A percentile compares a stretch with the other conserved stretches of the same genome.
phyloP scores from a whole-genome alignment of 2,113 vertebrate species.

The Serilophus lunatus region DNA sequence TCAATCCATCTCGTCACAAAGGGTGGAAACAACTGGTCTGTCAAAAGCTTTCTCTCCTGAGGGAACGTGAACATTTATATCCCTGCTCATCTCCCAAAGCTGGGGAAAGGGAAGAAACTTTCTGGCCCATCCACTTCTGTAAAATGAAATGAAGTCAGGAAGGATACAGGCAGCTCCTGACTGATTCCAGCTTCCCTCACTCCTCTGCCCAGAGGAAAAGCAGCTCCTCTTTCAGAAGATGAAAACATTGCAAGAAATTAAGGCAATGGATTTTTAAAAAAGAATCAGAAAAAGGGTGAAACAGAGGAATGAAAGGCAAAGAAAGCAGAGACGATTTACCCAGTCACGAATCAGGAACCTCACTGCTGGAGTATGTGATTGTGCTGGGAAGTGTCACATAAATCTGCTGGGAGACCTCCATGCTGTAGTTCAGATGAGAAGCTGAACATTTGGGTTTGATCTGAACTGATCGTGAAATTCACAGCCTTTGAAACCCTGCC shows the following conservation, averaged over 20 bases:
- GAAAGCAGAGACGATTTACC: background rate
- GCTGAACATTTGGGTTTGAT: background rate
- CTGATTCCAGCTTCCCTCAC: background rate
- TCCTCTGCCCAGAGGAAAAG: background rate
- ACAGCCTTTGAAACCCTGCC: background rate
- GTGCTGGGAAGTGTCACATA: background rate
- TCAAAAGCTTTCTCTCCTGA: background rate
- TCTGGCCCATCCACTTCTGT: background rate
- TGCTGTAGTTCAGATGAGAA: constrained; percentile 14
- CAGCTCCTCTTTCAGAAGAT: background rate
- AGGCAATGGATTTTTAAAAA: background rate
- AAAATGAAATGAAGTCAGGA: background rate
- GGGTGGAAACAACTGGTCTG: background rate
- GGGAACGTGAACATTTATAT: background rate
- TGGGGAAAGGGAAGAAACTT: background rate
- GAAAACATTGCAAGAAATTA: background rate
- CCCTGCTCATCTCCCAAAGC: background rate
- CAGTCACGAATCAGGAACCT: background rate
- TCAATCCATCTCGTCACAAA: background rate
- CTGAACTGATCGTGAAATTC: background rate
- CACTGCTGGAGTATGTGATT: background rate
- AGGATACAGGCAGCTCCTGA: background rate
- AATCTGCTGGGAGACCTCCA: background rate
- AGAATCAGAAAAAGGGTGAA: background rate
- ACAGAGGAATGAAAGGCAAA: background rate